A percentile compares a stretch with the other conserved stretches of the same genome.
phyloP scores from a whole-genome alignment of 2,113 vertebrate species.

The Micromys minutus region DNA sequence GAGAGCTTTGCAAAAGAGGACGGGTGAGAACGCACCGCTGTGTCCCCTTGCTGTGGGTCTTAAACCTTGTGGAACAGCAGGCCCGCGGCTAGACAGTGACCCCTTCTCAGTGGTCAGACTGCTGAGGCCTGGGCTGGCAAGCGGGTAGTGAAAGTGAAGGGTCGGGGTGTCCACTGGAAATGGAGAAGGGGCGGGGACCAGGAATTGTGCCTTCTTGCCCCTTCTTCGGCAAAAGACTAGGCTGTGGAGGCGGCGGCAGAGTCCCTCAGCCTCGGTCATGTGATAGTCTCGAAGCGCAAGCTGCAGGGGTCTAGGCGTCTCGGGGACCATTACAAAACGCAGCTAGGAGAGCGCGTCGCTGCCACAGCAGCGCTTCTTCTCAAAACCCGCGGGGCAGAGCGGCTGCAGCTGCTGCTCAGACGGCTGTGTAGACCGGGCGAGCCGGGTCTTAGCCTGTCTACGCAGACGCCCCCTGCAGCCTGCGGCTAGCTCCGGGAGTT shows the following conservation, averaged over 20 bases:
- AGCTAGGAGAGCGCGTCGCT: slow-evolving; percentile 73
- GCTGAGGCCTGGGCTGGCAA: not conserved
- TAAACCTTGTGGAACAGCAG: not conserved
- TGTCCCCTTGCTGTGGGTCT: not conserved
- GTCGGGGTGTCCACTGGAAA: not conserved
- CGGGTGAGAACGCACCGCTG: not conserved
- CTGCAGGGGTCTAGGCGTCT: slow-evolving; percentile 88
- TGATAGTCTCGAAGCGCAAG: slow-evolving; percentile 89
- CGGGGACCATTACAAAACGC: slow-evolving; percentile 90
- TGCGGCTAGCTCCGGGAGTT: not conserved
- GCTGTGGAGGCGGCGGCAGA: slow-evolving; percentile 56
- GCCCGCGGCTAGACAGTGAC: not conserved
- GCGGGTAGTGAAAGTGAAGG: not conserved
- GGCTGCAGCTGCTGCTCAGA: slow-evolving; percentile 26
- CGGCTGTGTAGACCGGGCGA: not conserved
- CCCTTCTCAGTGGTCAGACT: not conserved
- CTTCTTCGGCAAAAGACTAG: slow-evolving; percentile 61
- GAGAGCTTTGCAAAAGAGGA: not conserved
- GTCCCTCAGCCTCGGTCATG: slow-evolving; percentile 90
- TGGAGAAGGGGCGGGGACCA: slow-evolving; percentile 25
- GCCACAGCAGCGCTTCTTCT: slow-evolving; percentile 58
- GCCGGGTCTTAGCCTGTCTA: not conserved
- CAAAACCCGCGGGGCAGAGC: slow-evolving; percentile 37
- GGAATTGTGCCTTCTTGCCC: slow-evolving; percentile 53
- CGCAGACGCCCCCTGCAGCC: not conserved